A percentile compares a stretch with the other conserved stretches of the same genome.
phyloP scores from a whole-genome alignment of 2,888 invertebrate species.

The Diogma glabrata region DNA sequence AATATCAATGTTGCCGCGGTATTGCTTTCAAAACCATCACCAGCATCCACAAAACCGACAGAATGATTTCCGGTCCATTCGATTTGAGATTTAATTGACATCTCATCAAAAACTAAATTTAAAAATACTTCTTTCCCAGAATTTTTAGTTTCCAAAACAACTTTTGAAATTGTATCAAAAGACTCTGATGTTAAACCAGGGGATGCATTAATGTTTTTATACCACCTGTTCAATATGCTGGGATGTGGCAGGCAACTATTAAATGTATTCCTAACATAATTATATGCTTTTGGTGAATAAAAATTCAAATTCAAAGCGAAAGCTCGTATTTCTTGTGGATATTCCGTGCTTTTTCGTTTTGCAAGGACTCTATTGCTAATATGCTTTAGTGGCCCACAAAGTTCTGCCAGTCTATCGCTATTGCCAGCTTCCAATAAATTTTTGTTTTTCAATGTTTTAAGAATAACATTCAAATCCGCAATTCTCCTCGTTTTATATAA shows the following conservation, averaged over 20 bases:
- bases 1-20: not conserved
- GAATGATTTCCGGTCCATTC: too few species aligned
- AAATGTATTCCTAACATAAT: not conserved
- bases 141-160: not conserved
- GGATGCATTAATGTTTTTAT: not conserved
- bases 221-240: not conserved
- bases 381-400: not conserved
- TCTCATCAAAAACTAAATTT: not conserved
- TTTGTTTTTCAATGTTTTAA: too few species aligned
- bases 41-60: not conserved
- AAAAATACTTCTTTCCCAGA: not conserved
- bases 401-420: not conserved
- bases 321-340: not conserved
- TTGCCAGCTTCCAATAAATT: not conserved
- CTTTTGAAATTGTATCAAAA: not conserved
- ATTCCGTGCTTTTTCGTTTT: not conserved
- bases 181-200: not conserved
- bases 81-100: not conserved
- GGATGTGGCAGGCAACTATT: not conserved
- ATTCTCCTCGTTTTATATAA: too few species aligned
- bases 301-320: not conserved
- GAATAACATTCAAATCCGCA: too few species aligned
- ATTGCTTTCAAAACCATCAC: too few species aligned
- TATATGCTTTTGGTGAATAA: not conserved
- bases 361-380: not conserved